These are phyloP conservation scores for Chelonoidis abingdonii DNA, from an alignment of 2,113 vertebrate species.

Conservation along the genomic window DNA sequence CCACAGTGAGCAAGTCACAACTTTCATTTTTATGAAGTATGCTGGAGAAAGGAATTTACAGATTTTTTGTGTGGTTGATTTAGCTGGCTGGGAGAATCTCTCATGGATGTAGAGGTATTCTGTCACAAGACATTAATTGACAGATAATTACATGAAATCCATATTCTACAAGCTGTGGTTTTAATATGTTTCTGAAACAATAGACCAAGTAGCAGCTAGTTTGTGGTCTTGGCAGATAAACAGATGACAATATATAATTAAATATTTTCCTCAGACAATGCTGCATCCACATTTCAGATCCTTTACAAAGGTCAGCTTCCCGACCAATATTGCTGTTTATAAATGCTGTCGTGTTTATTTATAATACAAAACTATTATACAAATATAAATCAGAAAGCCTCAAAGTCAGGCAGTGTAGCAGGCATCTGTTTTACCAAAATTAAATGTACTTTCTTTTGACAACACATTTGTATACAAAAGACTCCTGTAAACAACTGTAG, in stretches of 20 bases:
- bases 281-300: not conserved
- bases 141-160: not conserved
- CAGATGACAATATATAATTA: not conserved
- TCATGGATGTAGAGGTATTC: not conserved
- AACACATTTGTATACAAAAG: not conserved
- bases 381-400: not conserved
- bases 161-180: not conserved
- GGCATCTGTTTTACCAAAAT: not conserved
- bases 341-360: not conserved
- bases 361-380: not conserved
- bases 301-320: not conserved
- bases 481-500: not conserved
- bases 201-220: not conserved
- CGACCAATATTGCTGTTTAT: not conserved
- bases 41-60: not conserved
- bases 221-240: not conserved
- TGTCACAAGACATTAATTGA: not conserved
- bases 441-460: not conserved
- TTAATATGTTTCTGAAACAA: constrained; percentile 11
- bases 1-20: not conserved
- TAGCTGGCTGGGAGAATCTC: not conserved
- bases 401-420: too few relatives aligned
- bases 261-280: not conserved
- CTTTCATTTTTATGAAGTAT: not conserved
- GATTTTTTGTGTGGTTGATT: not conserved